Percentiles rank a stretch among this genome's conserved stretches.
phyloP scores from a whole-genome alignment of 2,113 vertebrate genomes.

The Corvus moneduloides region DNA sequence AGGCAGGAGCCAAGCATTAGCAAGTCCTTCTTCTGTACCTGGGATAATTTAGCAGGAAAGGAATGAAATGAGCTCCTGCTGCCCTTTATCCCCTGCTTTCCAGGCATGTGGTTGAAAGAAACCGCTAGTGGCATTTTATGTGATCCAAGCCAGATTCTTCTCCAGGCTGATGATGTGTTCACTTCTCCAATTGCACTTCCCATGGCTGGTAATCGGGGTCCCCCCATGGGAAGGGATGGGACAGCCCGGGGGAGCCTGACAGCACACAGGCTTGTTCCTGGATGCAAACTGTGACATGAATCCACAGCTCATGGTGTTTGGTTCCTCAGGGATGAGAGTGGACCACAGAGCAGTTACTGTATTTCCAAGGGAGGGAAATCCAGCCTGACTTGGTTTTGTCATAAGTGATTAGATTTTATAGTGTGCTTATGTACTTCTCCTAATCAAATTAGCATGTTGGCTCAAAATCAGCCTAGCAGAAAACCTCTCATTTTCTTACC shows the following conservation, averaged over 20 bases:
- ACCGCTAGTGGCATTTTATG: neutral
- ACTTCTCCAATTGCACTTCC: neutral
- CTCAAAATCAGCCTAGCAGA: constrained; percentile 23
- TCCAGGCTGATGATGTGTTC: neutral
- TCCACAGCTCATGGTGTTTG: neutral
- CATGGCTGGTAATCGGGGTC: rapidly evolving
- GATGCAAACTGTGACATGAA: neutral
- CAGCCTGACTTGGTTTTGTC: neutral
- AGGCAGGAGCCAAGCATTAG: neutral
- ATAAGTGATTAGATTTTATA: neutral
- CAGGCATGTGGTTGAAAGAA: neutral
- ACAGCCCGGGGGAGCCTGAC: neutral
- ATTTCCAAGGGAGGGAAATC: neutral
- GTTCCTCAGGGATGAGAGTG: neutral
- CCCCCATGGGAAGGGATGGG: neutral
- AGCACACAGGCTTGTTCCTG: neutral
- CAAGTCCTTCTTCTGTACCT: neutral
- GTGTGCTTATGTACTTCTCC: neutral
- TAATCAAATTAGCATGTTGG: constrained; percentile 12
- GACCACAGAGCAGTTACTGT: neutral
- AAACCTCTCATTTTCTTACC: constrained; percentile 24
- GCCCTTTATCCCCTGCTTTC: neutral
- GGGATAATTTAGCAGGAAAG: neutral
- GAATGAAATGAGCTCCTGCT: neutral
- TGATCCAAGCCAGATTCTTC: neutral